phyloP scores from a whole-genome alignment of 2,888 invertebrate genomes.

The Meandrusa payeni region DNA sequence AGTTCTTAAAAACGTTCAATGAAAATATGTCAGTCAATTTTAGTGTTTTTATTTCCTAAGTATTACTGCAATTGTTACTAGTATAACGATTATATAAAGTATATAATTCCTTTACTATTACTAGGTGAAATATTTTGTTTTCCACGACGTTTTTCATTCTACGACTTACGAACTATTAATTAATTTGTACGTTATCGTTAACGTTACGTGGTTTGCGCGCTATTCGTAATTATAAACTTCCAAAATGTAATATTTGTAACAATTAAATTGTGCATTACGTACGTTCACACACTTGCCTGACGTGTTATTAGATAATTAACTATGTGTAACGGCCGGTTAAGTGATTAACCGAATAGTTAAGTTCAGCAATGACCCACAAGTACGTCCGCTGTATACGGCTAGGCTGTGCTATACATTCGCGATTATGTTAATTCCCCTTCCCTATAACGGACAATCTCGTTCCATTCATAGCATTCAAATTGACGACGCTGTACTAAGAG shows the following conservation, averaged over 20 bases:
- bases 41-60: too few relatives aligned
- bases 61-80: too few relatives aligned
- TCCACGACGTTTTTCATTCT: too few relatives aligned
- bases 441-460: constrained; percentile 7
- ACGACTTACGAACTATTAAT: too few relatives aligned
- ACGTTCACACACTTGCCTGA: neutral
- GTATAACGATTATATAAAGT: too few relatives aligned
- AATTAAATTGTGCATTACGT: constrained; percentile 5
- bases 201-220: neutral
- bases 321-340: constrained; percentile 1
- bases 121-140: too few relatives aligned
- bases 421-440: constrained; percentile 20
- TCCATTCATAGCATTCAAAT: constrained; percentile 6
- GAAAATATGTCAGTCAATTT: too few relatives aligned
- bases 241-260: neutral
- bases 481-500: too few relatives aligned
- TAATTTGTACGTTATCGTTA: too few relatives aligned
- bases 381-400: constrained; percentile 11
- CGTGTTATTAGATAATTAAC: constrained; percentile 17
- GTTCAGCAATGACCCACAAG: constrained; percentile 21
- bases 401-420: neutral
- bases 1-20: too few relatives aligned
- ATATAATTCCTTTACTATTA: too few relatives aligned
- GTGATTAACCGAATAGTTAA: constrained; percentile 12
- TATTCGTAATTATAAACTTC: neutral